A percentile compares a stretch with the other conserved stretches of the same genome.
Conservation (phyloP, 1,140 invertebrate genomes). For the Bradynema listronoti region DNA sequence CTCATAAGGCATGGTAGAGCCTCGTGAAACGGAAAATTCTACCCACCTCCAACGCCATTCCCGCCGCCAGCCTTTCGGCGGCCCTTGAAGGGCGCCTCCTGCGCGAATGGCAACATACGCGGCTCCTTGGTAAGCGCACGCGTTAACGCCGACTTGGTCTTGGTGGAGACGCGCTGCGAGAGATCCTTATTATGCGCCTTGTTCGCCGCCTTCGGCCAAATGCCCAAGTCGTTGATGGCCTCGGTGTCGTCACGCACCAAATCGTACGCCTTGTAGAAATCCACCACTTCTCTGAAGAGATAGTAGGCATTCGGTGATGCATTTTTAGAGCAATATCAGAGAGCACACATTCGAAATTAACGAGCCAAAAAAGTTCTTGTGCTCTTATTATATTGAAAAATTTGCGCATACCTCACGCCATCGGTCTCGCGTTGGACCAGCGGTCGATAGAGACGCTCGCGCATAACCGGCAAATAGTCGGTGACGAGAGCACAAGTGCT, state of each 20-base stretch:
- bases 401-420: too few species aligned
- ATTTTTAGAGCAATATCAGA: not conserved
- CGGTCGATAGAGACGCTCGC: conserved; percentile 58
- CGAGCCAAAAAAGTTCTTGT: too few species aligned
- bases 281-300: conserved; percentile 66
- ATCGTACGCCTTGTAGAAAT: conserved; percentile 72
- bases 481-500: conserved; percentile 34
- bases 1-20: too few species aligned
- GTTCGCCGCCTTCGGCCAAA: conserved; percentile 75
- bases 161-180: conserved; percentile 65
- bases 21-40: too few species aligned
- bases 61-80: conserved; percentile 6
- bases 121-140: conserved; percentile 79
- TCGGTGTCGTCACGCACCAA: conserved; percentile 83
- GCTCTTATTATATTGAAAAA: too few species aligned
- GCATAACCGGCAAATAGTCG: conserved; percentile 43
- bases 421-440: conserved; percentile 67
- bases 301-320: not conserved
- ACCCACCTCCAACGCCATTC: not conserved
- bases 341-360: not conserved
- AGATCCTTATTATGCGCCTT: conserved; percentile 71
- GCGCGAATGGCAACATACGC: conserved; percentile 66
- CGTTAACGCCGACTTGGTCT: conserved; percentile 86
- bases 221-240: conserved; percentile 72
- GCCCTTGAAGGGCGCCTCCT: conserved; percentile 9